Evolutionary conservation across 1,140 invertebrate genomes (phyloP).

Genomic region (Bombus superbus): DNA sequence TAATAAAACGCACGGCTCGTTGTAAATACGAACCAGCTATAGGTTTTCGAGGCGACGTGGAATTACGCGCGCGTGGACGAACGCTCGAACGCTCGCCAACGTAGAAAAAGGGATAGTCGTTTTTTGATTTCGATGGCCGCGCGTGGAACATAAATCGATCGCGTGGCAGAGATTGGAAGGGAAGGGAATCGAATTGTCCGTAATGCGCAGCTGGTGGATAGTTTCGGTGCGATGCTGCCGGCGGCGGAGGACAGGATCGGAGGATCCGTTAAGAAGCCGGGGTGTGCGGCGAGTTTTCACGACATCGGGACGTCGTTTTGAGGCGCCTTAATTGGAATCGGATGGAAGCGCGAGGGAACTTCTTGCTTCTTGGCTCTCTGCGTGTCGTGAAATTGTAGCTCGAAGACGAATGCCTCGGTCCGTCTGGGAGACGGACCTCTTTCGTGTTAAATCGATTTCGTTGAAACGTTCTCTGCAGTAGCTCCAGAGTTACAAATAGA

Average conservation of each 20-base stretch:
- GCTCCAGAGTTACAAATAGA: background rate
- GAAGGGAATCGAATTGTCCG: conserved; percentile 35
- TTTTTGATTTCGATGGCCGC: background rate
- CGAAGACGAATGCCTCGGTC: conserved; percentile 39
- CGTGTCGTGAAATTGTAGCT: conserved; percentile 44
- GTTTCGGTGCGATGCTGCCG: background rate
- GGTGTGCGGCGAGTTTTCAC: conserved; percentile 13
- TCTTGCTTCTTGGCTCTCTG: conserved; percentile 25
- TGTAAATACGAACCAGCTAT: no score
- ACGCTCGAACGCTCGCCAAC: background rate
- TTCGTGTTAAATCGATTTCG: conserved; percentile 53
- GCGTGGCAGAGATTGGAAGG: background rate
- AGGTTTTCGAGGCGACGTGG: no score
- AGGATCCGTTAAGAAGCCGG: background rate
- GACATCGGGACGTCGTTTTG: conserved; percentile 23
- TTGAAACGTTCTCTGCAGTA: conserved; percentile 28
- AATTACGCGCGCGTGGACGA: no score
- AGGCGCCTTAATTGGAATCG: conserved; percentile 58
- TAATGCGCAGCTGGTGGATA: background rate
- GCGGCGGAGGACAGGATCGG: background rate
- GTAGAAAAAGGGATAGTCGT: background rate
- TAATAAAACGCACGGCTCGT: no score
- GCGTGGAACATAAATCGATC: background rate
- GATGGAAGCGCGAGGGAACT: conserved; percentile 38
- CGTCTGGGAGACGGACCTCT: conserved; percentile 29